Percentiles rank a stretch among this genome's conserved stretches.
These are phyloP conservation scores for Ficedula albicollis DNA, from an alignment of 2,797 vertebrate species.

Conservation along the genomic window DNA sequence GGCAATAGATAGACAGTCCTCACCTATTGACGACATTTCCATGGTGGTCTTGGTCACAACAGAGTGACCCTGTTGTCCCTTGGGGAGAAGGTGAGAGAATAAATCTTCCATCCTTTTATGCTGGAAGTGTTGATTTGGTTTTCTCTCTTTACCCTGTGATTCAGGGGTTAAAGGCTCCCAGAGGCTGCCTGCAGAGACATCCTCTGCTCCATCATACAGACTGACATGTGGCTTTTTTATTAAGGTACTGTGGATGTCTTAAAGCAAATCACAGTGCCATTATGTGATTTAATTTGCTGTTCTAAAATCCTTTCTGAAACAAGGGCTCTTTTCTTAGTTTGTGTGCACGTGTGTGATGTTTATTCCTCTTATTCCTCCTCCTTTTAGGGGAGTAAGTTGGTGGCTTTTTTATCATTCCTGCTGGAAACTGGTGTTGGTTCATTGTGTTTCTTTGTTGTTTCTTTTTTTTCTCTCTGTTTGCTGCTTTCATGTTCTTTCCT, in stretches of 20 bases:
- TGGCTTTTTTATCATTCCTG: not conserved
- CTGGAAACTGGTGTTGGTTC: not conserved
- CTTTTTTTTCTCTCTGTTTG: not conserved
- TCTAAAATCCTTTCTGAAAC: not conserved
- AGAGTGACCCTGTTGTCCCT: not conserved
- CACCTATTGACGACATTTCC: not conserved
- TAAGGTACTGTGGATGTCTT: not conserved
- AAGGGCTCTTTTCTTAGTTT: not conserved
- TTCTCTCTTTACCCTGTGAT: not conserved
- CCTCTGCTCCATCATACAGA: not conserved
- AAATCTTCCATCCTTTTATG: not conserved
- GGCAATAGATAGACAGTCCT: not conserved
- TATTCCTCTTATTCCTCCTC: not conserved
- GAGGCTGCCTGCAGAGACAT: not conserved
- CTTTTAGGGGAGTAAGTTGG: not conserved
- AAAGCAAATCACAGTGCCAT: not conserved
- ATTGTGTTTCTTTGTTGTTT: not conserved
- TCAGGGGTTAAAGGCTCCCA: not conserved
- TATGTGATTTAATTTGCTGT: not conserved
- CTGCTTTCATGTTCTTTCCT: not conserved
- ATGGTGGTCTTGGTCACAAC: not conserved
- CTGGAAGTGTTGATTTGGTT: not conserved
- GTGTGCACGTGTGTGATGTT: not conserved
- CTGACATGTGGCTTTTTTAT: not conserved
- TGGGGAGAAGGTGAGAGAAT: not conserved